Evolutionary conservation across 2,888 invertebrate species (phyloP).

Genomic region (Ctenicera cuprea): DNA sequence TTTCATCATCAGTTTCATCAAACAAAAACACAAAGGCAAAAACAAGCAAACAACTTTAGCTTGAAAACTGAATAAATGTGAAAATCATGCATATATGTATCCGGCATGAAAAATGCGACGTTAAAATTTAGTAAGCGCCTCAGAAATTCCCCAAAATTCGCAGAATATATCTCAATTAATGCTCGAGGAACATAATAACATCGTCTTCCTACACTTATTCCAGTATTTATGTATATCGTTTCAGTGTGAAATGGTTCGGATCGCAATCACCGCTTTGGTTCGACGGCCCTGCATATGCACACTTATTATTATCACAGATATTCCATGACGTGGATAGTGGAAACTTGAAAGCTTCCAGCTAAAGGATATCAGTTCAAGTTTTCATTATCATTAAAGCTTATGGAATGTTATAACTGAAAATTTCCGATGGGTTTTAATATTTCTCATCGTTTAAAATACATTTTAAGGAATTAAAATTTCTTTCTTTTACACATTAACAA

Average conservation of each 20-base stretch:
- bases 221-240: conserved; percentile 64
- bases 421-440: too few species aligned
- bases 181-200: conserved; percentile 57
- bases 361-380: too few species aligned
- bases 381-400: too few species aligned
- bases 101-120: conserved; percentile 21
- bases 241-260: conserved; percentile 63
- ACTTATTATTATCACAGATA: conserved; percentile 34
- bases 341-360: background rate
- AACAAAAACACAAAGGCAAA: conserved; percentile 1
- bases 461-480: too few species aligned
- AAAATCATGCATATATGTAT: conserved; percentile 31
- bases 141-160: conserved; percentile 56
- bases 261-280: conserved; percentile 61
- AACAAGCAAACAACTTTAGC: conserved; percentile 7
- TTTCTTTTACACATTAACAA: too few species aligned
- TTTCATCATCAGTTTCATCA: background rate
- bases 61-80: conserved; percentile 25
- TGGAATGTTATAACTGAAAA: too few species aligned
- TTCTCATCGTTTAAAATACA: too few species aligned
- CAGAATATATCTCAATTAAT: conserved; percentile 62
- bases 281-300: conserved; percentile 53
- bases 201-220: conserved; percentile 62
- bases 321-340: conserved; percentile 12
- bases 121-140: conserved; percentile 42